These are phyloP conservation scores for Ascaphus truei DNA, from an alignment of 2,113 vertebrate genomes.

Conservation along the genomic window DNA sequence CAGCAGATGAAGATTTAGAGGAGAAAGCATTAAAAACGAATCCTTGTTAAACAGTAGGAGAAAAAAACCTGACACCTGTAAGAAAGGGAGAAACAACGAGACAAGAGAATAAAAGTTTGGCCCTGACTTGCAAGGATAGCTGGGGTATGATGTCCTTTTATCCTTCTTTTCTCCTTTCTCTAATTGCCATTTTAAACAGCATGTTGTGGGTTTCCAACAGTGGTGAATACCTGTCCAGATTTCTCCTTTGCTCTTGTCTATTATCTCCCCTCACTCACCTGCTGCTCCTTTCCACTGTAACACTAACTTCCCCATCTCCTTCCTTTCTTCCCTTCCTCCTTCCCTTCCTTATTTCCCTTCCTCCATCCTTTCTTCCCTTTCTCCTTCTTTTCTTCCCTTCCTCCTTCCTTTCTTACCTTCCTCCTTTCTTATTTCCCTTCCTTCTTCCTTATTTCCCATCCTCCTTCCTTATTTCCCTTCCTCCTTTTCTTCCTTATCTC, in stretches of 20 bases:
- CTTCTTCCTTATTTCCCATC: not conserved
- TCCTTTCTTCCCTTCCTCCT: not conserved
- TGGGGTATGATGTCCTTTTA: not conserved
- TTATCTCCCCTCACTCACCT: constrained; percentile 15
- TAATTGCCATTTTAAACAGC: too few relatives aligned
- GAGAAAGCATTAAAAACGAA: too few relatives aligned
- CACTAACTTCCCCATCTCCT: constrained; percentile 6
- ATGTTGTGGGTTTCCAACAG: too few relatives aligned
- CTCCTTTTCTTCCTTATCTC: too few relatives aligned
- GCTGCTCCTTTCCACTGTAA: not conserved
- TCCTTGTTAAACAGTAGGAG: too few relatives aligned
- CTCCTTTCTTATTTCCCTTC: constrained; percentile 18
- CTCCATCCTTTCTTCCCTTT: not conserved
- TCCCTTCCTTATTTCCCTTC: not conserved
- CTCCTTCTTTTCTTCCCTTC: constrained; percentile 9
- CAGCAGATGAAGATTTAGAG: too few relatives aligned
- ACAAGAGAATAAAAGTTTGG: too few relatives aligned
- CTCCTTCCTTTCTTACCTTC: constrained; percentile 41
- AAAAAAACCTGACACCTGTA: too few relatives aligned
- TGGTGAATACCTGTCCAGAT: not conserved
- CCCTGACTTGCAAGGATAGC: too few relatives aligned
- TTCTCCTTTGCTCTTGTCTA: constrained; percentile 48
- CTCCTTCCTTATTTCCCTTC: constrained; percentile 8
- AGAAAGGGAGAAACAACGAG: too few relatives aligned
- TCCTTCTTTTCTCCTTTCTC: constrained; percentile 36